Conservation (phyloP, 2,797 vertebrate species). For the Leuciscus waleckii region DNA sequence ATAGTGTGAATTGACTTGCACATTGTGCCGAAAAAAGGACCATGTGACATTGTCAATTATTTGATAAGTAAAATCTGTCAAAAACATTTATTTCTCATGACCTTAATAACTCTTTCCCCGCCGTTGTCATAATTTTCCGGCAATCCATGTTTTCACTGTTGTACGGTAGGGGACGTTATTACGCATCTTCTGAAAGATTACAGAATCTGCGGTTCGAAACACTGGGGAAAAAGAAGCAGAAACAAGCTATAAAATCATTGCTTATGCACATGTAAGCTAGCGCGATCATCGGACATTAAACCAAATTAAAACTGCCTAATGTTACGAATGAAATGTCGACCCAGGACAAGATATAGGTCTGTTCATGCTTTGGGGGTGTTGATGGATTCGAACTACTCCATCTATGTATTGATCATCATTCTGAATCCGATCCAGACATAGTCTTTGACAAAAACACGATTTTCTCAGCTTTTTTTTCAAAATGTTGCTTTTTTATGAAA, state of each 20-base stretch:
- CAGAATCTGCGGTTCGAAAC: not conserved
- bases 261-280: not conserved
- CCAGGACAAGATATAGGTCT: not conserved
- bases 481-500: too few species aligned
- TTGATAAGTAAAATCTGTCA: not conserved
- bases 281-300: not conserved
- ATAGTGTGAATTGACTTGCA: not conserved
- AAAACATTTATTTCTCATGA: constrained; percentile 30
- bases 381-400: not conserved
- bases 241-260: not conserved
- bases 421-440: not conserved
- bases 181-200: not conserved
- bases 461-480: too few species aligned
- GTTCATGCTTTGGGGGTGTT: too few species aligned
- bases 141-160: not conserved
- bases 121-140: not conserved
- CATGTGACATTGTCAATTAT: not conserved
- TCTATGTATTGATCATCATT: not conserved
- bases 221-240: not conserved
- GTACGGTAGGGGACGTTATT: not conserved
- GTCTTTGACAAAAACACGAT: too few species aligned
- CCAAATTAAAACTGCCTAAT: not conserved
- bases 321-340: not conserved
- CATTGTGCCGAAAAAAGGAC: not conserved
- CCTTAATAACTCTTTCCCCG: not conserved